Base-by-base conservation (phyloP, 2,888 invertebrate species). In the Pyrochroa serraticornis region DNA sequence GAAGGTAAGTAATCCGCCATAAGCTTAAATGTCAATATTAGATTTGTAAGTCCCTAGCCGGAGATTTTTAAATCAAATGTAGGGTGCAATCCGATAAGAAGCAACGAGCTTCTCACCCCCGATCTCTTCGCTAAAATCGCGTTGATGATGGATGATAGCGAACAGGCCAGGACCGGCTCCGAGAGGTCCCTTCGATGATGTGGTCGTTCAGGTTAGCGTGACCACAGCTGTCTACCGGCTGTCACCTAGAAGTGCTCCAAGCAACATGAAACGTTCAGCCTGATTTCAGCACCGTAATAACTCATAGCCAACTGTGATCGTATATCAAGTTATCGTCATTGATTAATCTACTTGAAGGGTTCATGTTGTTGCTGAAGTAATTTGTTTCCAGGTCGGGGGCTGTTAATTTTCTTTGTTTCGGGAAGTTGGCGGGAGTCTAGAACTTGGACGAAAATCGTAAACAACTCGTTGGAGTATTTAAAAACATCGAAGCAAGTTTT, bases 311-410 rank as follows among this genome's bases (percentile, higher is more conserved):
- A 63, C 64, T 65, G 65, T 51, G 60, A 66, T 69, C 68, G 65
- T 72, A 70, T 69, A 68, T 72, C 70, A 72, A 67, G 64, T 66
- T 68, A 72, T 66, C 72, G 68, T 66, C 69, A 70, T 70, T 71
- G 72, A 72, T 72, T 72, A 72, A 71, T 71, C 65, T 67, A 58
- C 64, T 62, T 62, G 60, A 66, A 64, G 66, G 65, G 66, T 66
- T 68, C 67, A 66, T 68, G 66, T 54, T 56, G 63, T 63, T 65
- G 60, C 62, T 56, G 63, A 62, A 64, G 66, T 67, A 70, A 69
- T 70, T 70, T 70, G 66, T 63, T 63, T 53, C 47, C 32, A 52
- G 55, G 55, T 61, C 32, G 45, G 39, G 54, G 31, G 48, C 49
- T 62, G 63, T 62, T 63, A 65, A 65, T 65, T 63, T 61, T 57